Conservation (phyloP, 1,140 invertebrate species). For the Eupeodes corollae region DNA sequence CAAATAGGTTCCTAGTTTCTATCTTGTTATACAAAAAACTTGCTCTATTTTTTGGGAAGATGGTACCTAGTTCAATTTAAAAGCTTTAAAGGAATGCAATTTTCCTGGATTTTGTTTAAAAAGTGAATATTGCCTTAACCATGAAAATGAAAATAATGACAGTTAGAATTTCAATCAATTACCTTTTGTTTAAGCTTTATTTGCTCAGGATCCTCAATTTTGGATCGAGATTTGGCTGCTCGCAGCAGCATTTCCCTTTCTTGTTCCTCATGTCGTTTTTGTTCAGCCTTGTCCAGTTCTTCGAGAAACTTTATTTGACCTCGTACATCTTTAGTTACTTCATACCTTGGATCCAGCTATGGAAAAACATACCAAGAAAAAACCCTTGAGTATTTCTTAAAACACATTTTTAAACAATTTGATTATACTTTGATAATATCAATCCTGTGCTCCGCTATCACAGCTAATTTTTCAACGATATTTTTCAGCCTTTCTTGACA, state of each 20-base stretch:
- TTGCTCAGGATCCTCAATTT: slow-evolving; percentile 95
- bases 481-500: slow-evolving; percentile 86
- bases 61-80: too few relatives aligned
- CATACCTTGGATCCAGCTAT: slow-evolving; percentile 78
- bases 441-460: slow-evolving; percentile 88
- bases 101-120: too few relatives aligned
- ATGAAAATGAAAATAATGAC: background rate
- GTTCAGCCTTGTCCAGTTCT: slow-evolving; percentile 86
- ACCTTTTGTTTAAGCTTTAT: slow-evolving; percentile 94
- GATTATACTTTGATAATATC: slow-evolving; percentile 69
- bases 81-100: too few relatives aligned
- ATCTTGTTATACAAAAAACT: too few relatives aligned
- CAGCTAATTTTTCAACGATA: slow-evolving; percentile 82
- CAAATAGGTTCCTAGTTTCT: too few relatives aligned
- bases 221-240: slow-evolving; percentile 90
- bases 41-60: too few relatives aligned
- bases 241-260: slow-evolving; percentile 84
- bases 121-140: background rate
- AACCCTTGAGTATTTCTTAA: background rate
- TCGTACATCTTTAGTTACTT: slow-evolving; percentile 83
- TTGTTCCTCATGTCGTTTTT: slow-evolving; percentile 86
- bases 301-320: slow-evolving; percentile 90
- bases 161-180: background rate
- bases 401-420: background rate
- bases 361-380: slow-evolving; percentile 1